Base-by-base conservation (phyloP, 2,797 vertebrate species). In the Catostomus latipinnis region DNA sequence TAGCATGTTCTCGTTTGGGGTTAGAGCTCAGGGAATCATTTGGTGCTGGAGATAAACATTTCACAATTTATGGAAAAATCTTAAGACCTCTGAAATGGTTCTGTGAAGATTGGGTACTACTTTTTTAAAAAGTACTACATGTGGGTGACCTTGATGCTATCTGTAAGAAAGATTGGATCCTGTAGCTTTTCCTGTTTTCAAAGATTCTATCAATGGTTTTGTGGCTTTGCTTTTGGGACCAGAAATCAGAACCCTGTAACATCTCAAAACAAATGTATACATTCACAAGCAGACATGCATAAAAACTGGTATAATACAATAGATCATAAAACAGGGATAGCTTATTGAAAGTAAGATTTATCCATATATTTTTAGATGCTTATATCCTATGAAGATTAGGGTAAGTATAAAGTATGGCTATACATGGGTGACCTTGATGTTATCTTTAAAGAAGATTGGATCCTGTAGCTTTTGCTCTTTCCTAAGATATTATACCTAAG, bases 61-160 rank as follows among this genome's bases (percentile, higher is more conserved):
- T 63, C 8, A 54, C 52, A 71, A 78, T 65, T 14, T 79, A 72
- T 79, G 76, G 76, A 71, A 71, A 79, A 71, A 72, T 43, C 60
- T 71, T 72, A 71, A 79, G 50, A 54, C 69, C 22, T 22, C 60
- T 54, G 69, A 63, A 78, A 78, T 54, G 76, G 58, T 22, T 71
- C 58, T 71, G 71, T 63, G 49, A 79, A 72, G 76, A 71, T 79
- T 65, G 71, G 60, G 60, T 45, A 34, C 34, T 34, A 34, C 34
- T 34, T 34, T 79, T 65, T 48, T 8, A 79, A 71, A 65, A 71
- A 78, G 60, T 56, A 65, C 68, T 78, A 78, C 68, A 71, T 53
- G 60, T 65, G 53, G 76, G 76, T 79, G 76, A 79, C 76, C 60
- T 79, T 79, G 76, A 79, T 71, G 69, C 52, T 74, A 74, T 65